Percentiles rank a stretch among this genome's conserved stretches.
phyloP scores from a whole-genome alignment of 2,797 vertebrate species.

The Pipistrellus pygmaeus region DNA sequence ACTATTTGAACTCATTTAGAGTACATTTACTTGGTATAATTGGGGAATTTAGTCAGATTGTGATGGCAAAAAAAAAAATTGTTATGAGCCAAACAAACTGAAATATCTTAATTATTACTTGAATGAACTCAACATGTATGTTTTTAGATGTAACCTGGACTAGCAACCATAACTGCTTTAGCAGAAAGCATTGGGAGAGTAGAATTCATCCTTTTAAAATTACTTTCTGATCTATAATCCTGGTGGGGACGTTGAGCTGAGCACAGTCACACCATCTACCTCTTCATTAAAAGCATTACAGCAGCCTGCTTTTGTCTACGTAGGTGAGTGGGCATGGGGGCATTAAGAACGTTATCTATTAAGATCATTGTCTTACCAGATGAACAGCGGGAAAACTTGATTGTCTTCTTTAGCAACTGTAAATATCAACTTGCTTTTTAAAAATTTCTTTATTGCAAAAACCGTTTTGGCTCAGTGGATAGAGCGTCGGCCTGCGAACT shows the following conservation, averaged over 20 bases:
- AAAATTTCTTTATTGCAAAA: too few relatives aligned
- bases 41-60: conserved; percentile 33
- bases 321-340: background rate
- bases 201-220: conserved; percentile 26
- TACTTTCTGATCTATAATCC: conserved; percentile 49
- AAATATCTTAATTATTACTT: conserved; percentile 48
- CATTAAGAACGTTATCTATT: conserved; percentile 5
- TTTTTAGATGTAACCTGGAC: background rate
- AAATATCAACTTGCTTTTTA: conserved; percentile 29
- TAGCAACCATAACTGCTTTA: conserved; percentile 6
- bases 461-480: too few relatives aligned
- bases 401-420: background rate
- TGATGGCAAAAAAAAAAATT: background rate
- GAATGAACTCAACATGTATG: conserved; percentile 32
- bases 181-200: background rate
- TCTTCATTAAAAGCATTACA: background rate
- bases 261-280: background rate
- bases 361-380: background rate
- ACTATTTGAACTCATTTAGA: conserved; percentile 10
- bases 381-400: background rate
- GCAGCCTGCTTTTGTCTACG: background rate
- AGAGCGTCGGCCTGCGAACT: too few relatives aligned
- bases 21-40: conserved; percentile 34
- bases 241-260: background rate
- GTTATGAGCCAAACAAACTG: conserved; percentile 21